Base-by-base conservation (phyloP, 2,797 vertebrate species). In the Myotis myotis region DNA sequence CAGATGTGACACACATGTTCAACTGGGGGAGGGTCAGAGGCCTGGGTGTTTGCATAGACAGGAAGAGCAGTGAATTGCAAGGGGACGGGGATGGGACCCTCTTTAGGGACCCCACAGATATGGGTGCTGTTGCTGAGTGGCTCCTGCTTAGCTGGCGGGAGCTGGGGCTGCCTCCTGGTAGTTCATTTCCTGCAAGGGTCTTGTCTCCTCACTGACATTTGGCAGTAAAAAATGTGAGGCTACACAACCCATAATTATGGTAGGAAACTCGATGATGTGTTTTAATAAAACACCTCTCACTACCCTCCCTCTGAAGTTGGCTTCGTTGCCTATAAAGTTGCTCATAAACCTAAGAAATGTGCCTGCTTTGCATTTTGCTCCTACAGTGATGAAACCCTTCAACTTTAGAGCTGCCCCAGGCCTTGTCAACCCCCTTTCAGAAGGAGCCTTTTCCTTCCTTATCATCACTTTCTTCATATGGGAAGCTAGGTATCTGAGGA, bases 291-390 rank as follows among this genome's bases (percentile, higher is more conserved):
- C 9, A 15, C 38, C 44, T 72, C 28, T 85, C 33, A 33, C 33
- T 66, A 3, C 68, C 60, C 68, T 90, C 11, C 20, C 62, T 96
- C 57, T 96, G 93, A 94, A 96, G 94, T 36, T 38, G 78, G 95
- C 94, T 66, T 94, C 71, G 44, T 80, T 23, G 38, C 81, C 68
- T 90, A 0, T 89, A 76, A 96, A 87, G 22, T 62, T 38, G 68
- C 55, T 53, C 19, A 41, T 92, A 87, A 95, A 76, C 12, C 70
- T 38, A 30, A 44, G 89, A 68, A 51, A 12, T 33, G 19, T 2
- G 38, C 75, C 30, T 75, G 47, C 57, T 41, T 51, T 41, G 68
- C 3, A 0, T 17, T 91, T 68, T 51, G 38, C 64, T 38, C 12
- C 49, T 33, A 62, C 1, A 0, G 16, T 23, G 51, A 33, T 71